A percentile compares a stretch with the other conserved stretches of the same genome.
These are phyloP conservation scores for Vanessa tameamea DNA, from an alignment of 1,140 invertebrate genomes.

Conservation along the genomic window DNA sequence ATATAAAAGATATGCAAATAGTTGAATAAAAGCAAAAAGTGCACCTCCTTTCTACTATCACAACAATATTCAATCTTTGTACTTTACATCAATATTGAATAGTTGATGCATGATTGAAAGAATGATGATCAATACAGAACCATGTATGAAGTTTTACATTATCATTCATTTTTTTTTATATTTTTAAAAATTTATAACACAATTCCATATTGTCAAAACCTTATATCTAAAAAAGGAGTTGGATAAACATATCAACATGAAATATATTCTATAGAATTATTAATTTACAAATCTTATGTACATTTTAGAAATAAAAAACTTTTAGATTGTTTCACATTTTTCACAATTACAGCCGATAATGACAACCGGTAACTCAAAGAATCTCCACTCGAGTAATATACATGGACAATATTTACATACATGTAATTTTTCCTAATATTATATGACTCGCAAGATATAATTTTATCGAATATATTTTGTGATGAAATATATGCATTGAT, in stretches of 20 bases:
- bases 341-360: conserved; percentile 24
- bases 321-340: conserved; percentile 17
- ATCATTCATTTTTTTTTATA: conserved; percentile 53
- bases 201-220: conserved; percentile 65
- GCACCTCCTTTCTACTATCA: conserved; percentile 42
- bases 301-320: conserved; percentile 11
- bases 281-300: conserved; percentile 31
- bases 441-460: conserved; percentile 16
- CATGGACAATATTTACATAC: conserved; percentile 40
- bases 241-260: conserved; percentile 33
- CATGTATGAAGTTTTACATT: conserved; percentile 37
- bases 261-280: conserved; percentile 32
- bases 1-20: conserved; percentile 11
- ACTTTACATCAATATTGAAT: conserved; percentile 51
- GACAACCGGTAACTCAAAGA: conserved; percentile 12
- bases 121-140: conserved; percentile 34
- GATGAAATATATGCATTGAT: conserved; percentile 11
- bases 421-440: conserved; percentile 5
- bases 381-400: conserved; percentile 8
- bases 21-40: conserved; percentile 34
- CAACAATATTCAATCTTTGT: conserved; percentile 56
- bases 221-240: conserved; percentile 39
- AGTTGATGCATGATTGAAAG: conserved; percentile 38
- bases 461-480: conserved; percentile 21
- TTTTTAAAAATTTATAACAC: conserved; percentile 63